Evolutionary conservation across 2,113 vertebrate species (phyloP).

Genomic region (Myanophis thanlyinensis): DNA sequence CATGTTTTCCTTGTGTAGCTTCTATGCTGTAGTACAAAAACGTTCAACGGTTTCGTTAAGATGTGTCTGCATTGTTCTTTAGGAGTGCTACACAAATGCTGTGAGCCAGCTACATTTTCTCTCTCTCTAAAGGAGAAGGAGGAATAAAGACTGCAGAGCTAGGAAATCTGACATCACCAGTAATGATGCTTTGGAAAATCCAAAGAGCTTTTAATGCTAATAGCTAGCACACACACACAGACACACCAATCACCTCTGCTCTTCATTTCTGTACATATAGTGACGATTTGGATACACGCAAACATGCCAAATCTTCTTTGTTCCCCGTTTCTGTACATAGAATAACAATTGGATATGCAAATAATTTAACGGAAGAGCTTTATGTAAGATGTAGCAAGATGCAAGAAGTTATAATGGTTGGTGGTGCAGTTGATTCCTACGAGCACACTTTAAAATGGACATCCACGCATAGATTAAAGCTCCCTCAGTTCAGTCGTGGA

Average conservation of each 20-base stretch:
- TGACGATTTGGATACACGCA: no score
- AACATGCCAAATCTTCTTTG: neutral
- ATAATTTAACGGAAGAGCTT: neutral
- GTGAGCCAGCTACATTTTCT: neutral
- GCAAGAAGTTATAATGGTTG: no score
- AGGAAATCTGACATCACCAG: neutral
- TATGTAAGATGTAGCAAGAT: neutral
- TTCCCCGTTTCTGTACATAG: neutral
- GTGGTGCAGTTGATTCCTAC: neutral
- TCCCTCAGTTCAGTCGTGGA: neutral
- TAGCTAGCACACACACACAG: no score
- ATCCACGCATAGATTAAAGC: neutral
- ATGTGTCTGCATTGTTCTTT: neutral
- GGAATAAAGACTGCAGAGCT: neutral
- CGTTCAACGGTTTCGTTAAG: neutral
- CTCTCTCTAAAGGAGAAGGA: neutral
- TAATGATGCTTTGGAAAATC: neutral
- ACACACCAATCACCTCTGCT: neutral
- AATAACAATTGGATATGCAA: neutral
- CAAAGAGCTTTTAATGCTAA: neutral
- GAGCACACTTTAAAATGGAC: neutral
- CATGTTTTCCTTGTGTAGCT: neutral
- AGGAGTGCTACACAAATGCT: neutral
- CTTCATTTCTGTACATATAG: neutral
- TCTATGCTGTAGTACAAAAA: neutral